Percentiles rank a stretch among this genome's conserved stretches.
Evolutionary conservation across 2,888 invertebrate species (phyloP).

Genomic region (Melipona beecheii): DNA sequence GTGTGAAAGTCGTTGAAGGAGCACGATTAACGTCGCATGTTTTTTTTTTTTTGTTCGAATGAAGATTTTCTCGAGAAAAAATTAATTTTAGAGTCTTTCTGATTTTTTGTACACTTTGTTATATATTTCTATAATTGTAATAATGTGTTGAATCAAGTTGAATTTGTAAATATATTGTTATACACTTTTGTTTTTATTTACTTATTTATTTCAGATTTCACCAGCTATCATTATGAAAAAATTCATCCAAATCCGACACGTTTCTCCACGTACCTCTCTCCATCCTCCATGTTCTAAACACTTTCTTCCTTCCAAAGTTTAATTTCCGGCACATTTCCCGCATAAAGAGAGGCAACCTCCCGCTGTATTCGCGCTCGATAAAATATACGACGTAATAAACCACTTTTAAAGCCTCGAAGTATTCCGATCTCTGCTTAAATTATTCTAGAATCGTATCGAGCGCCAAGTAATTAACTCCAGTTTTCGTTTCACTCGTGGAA

Average conservation of each 20-base stretch:
- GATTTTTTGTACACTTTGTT: neutral
- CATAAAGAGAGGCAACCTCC: slow-evolving; percentile 11
- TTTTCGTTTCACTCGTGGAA: neutral
- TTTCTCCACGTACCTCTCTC: neutral
- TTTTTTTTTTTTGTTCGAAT: neutral
- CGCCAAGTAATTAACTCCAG: slow-evolving; percentile 23
- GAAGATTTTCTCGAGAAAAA: neutral
- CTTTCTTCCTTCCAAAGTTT: slow-evolving; percentile 21
- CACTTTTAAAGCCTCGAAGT: slow-evolving; percentile 2
- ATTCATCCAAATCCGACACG: neutral
- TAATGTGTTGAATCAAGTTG: neutral
- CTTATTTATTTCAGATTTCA: neutral
- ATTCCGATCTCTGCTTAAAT: neutral
- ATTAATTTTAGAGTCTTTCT: neutral
- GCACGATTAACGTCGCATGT: neutral
- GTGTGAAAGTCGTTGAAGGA: neutral
- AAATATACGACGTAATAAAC: slow-evolving; percentile 36
- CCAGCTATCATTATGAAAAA: no score
- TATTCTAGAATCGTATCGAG: neutral
- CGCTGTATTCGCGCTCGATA: slow-evolving; percentile 20
- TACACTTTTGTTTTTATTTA: neutral
- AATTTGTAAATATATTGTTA: neutral
- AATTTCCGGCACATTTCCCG: slow-evolving; percentile 36
- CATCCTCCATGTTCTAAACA: neutral
- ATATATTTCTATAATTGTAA: neutral